A percentile compares a stretch with the other conserved stretches of the same genome.
Conservation (phyloP, 2,888 invertebrate genomes). For the Tachina grossa region DNA sequence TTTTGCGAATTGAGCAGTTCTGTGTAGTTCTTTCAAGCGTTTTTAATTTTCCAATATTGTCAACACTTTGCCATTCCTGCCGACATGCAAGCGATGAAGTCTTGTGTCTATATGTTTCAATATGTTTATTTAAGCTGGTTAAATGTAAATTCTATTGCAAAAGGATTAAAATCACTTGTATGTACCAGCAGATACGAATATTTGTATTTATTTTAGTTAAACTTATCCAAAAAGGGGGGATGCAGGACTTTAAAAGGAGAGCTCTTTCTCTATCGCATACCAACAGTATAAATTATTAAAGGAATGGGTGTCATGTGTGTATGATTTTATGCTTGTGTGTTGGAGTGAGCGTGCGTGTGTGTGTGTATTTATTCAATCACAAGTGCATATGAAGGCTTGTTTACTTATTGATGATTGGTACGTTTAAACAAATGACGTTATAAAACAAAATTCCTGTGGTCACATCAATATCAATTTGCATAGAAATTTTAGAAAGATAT, state of each 20-base stretch:
- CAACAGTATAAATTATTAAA: background rate
- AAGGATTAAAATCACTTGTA: conserved; percentile 60
- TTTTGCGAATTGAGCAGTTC: too few species aligned
- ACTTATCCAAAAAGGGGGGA: conserved; percentile 21
- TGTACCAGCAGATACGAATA: background rate
- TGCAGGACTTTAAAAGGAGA: conserved; percentile 12
- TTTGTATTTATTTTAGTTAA: conserved; percentile 50
- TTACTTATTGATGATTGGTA: conserved; percentile 68
- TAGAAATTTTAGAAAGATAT: conserved; percentile 54
- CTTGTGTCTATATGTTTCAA: background rate
- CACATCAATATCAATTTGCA: conserved; percentile 70
- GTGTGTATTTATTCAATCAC: background rate
- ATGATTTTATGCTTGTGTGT: too few species aligned
- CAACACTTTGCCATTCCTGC: conserved; percentile 18
- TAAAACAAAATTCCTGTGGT: conserved; percentile 70
- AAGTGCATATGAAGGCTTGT: conserved; percentile 2
- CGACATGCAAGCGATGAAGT: background rate
- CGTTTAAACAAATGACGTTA: conserved; percentile 69
- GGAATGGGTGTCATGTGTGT: background rate
- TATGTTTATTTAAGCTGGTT: conserved; percentile 54
- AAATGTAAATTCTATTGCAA: conserved; percentile 53
- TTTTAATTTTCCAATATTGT: background rate
- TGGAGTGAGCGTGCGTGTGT: background rate
- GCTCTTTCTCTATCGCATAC: conserved; percentile 12
- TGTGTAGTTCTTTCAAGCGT: background rate